phyloP scores from a whole-genome alignment of 2,888 invertebrate species.

The Micoletzkya japonica region DNA sequence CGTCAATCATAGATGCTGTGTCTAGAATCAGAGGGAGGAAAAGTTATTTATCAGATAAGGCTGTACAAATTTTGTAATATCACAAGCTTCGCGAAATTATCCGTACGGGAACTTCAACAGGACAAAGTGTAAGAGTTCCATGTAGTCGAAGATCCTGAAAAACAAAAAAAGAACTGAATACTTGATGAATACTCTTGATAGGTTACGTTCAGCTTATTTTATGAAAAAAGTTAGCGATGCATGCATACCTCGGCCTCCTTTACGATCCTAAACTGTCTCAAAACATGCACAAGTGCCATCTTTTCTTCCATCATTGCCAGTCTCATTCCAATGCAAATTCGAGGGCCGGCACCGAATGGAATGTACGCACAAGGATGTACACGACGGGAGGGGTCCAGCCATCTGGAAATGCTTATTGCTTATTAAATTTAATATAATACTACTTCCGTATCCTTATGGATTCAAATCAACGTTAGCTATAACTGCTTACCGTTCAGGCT shows the following conservation, averaged over 20 bases:
- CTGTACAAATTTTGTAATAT: too few relatives aligned
- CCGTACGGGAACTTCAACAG: conserved; percentile 7
- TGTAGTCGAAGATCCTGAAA: conserved; percentile 11
- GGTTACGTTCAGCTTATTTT: too few relatives aligned
- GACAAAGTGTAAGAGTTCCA: conserved; percentile 12
- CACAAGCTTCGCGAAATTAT: conserved; percentile 14
- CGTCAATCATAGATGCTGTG: too few relatives aligned
- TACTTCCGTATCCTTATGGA: too few relatives aligned
- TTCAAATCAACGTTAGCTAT: too few relatives aligned
- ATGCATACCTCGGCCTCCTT: conserved; percentile 1
- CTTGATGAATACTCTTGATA: too few relatives aligned
- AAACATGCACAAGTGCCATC: conserved; percentile 20
- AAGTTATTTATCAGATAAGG: too few relatives aligned
- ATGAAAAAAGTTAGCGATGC: too few relatives aligned
- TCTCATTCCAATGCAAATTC: conserved; percentile 22
- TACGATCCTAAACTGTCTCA: conserved; percentile 2
- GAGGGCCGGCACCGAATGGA: conserved; percentile 16
- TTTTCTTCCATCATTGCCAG: conserved; percentile 24
- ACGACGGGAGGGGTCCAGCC: conserved; percentile 7
- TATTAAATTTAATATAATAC: too few relatives aligned
- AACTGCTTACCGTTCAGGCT: conserved; percentile 3
- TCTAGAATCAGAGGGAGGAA: too few relatives aligned
- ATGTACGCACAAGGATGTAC: conserved; percentile 3
- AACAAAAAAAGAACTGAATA: not conserved
- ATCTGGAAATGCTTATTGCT: not conserved